phyloP scores from a whole-genome alignment of 2,888 invertebrate species.

The Troides helena region DNA sequence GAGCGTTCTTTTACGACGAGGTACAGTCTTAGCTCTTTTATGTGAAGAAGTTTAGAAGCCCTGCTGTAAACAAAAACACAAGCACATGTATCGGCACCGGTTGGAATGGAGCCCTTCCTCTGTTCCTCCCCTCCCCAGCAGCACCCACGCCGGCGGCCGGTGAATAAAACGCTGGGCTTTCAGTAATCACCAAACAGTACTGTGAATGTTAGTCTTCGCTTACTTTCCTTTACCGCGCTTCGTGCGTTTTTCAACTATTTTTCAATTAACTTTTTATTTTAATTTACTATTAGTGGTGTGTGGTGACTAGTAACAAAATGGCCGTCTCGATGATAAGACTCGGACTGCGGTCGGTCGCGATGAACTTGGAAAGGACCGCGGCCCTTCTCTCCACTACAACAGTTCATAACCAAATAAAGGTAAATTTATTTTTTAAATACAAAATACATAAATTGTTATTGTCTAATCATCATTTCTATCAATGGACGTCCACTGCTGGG shows the following conservation, averaged over 20 bases:
- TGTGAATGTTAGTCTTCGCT: slow-evolving; percentile 33
- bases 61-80: slow-evolving; percentile 36
- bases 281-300: slow-evolving; percentile 34
- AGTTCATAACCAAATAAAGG: slow-evolving; percentile 63
- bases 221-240: slow-evolving; percentile 30
- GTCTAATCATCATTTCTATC: background rate
- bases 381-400: slow-evolving; percentile 53
- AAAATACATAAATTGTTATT: background rate
- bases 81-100: slow-evolving; percentile 39
- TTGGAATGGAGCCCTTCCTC: slow-evolving; percentile 48
- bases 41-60: slow-evolving; percentile 3
- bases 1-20: background rate
- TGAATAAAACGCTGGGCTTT: slow-evolving; percentile 60
- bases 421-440: slow-evolving; percentile 37
- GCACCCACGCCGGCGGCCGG: slow-evolving; percentile 36
- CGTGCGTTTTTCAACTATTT: slow-evolving; percentile 18
- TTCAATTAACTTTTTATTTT: slow-evolving; percentile 33
- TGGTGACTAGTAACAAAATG: slow-evolving; percentile 52
- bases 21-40: background rate
- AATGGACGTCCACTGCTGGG: background rate
- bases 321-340: slow-evolving; percentile 69
- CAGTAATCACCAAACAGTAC: slow-evolving; percentile 57
- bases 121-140: too few species aligned
- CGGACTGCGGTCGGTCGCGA: slow-evolving; percentile 57
- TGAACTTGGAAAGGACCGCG: slow-evolving; percentile 62